These are phyloP conservation scores for Megaptera novaeangliae DNA, from an alignment of 2,113 vertebrate genomes.

Conservation along the genomic window DNA sequence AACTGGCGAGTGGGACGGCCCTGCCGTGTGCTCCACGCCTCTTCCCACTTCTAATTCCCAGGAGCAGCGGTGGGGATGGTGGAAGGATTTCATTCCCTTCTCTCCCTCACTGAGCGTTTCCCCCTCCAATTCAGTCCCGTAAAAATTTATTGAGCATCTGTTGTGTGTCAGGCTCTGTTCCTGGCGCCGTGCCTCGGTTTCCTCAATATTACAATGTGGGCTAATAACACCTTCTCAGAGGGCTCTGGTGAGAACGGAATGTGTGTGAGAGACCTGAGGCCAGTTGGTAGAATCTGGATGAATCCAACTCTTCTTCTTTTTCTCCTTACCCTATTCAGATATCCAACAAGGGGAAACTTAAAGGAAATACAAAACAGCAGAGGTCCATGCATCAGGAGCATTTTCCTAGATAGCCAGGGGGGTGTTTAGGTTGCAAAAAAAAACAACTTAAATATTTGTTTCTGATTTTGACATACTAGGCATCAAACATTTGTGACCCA, in stretches of 20 bases:
- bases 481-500: not conserved
- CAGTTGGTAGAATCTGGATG: not conserved
- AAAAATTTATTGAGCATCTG: not conserved
- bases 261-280: not conserved
- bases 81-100: not conserved
- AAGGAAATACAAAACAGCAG: not conserved
- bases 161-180: not conserved
- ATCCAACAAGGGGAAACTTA: not conserved
- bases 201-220: not conserved
- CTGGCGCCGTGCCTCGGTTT: not conserved
- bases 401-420: not conserved
- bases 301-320: not conserved
- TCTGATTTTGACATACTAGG: not conserved
- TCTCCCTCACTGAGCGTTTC: not conserved
- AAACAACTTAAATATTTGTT: not conserved
- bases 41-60: not conserved
- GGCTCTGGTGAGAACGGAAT: not conserved
- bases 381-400: not conserved
- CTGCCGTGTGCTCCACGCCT: not conserved
- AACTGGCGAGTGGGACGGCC: not conserved
- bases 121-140: not conserved
- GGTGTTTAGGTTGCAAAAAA: not conserved
- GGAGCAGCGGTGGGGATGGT: too few relatives aligned
- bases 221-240: not conserved
- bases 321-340: not conserved